Evolutionary conservation across 2,888 invertebrate genomes (phyloP).

Genomic region (Hemistola chrysoprasaria): DNA sequence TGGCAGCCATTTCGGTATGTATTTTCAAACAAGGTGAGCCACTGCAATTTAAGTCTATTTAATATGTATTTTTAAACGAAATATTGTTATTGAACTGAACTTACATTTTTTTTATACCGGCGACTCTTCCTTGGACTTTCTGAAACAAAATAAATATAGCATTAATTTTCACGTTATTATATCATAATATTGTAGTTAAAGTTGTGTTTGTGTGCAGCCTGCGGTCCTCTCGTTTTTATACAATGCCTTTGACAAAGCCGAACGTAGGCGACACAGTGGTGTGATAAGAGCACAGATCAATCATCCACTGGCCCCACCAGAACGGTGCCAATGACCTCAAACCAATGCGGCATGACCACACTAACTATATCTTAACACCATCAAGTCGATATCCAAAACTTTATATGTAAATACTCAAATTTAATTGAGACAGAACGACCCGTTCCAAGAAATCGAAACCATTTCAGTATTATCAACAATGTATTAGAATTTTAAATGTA

Average conservation of each 20-base stretch:
- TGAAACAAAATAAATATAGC: constrained; percentile 55
- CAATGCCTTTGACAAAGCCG: constrained; percentile 79
- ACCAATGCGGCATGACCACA: constrained; percentile 63
- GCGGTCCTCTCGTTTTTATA: constrained; percentile 55
- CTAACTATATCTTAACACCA: constrained; percentile 60
- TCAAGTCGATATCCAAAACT: constrained; percentile 48
- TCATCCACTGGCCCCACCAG: constrained; percentile 76
- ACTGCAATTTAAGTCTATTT: too few species aligned
- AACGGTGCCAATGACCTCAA: constrained; percentile 71
- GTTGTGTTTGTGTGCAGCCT: too few species aligned
- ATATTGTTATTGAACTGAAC: constrained; percentile 35
- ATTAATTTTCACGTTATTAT: too few species aligned
- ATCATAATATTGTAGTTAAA: too few species aligned
- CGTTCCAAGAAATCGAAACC: constrained; percentile 35
- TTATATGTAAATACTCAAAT: constrained; percentile 48
- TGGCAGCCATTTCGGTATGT: too few species aligned
- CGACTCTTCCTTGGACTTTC: constrained; percentile 49
- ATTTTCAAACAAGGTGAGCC: too few species aligned
- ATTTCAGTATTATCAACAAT: constrained; percentile 40
- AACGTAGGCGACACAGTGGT: constrained; percentile 73
- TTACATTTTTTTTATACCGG: constrained; percentile 59
- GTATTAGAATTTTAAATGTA: constrained; percentile 55
- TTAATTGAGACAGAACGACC: constrained; percentile 31
- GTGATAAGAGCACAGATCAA: constrained; percentile 79
- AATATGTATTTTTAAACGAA: constrained; percentile 43